Percentiles rank a stretch among this genome's conserved stretches.
phyloP scores from a whole-genome alignment of 1,140 invertebrate genomes.

The Bactericera cockerelli region DNA sequence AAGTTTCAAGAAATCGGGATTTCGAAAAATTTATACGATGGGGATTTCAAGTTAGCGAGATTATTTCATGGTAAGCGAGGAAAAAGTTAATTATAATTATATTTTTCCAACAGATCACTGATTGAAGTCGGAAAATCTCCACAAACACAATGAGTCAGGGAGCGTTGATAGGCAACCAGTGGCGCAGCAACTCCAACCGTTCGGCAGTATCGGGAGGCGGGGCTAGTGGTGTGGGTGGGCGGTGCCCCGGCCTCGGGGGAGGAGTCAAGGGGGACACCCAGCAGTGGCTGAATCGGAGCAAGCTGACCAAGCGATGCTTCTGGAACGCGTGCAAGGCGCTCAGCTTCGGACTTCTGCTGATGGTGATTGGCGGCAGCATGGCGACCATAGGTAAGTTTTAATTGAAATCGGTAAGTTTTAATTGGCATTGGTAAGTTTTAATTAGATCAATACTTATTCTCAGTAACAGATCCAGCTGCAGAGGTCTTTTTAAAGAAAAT shows the following conservation, averaged over 20 bases:
- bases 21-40: too few relatives aligned
- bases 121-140: too few relatives aligned
- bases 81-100: too few relatives aligned
- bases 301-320: conserved; percentile 37
- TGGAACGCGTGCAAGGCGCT: conserved; percentile 82
- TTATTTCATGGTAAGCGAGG: too few relatives aligned
- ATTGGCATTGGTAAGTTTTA: too few relatives aligned
- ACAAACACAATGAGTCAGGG: conserved; percentile 2
- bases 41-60: too few relatives aligned
- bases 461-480: too few relatives aligned
- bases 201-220: not conserved
- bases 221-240: not conserved
- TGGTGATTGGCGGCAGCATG: conserved; percentile 74
- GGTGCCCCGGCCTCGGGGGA: not conserved
- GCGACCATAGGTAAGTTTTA: conserved; percentile 71
- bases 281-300: conserved; percentile 5
- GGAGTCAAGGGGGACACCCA: conserved; percentile 1
- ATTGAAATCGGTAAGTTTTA: too few relatives aligned
- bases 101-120: too few relatives aligned
- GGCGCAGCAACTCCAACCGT: not conserved
- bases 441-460: too few relatives aligned
- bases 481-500: too few relatives aligned
- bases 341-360: conserved; percentile 62
- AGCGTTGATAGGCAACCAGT: not conserved
- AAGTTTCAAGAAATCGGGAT: too few relatives aligned